Evolutionary conservation across 1,140 invertebrate genomes (phyloP).

Genomic region (Brachionus sp.): DNA sequence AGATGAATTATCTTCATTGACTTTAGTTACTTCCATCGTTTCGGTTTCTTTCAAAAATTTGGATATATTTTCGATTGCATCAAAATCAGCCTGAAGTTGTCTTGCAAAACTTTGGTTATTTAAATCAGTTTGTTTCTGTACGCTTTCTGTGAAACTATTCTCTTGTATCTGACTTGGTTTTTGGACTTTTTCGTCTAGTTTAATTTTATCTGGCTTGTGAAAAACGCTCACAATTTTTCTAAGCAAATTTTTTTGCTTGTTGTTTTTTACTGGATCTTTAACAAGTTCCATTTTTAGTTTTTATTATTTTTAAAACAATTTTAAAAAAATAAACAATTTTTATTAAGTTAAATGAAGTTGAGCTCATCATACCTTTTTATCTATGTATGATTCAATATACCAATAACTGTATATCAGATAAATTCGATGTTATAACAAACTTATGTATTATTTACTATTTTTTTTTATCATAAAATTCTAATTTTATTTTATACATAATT

Average conservation of each 20-base stretch:
- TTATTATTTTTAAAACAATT: background rate
- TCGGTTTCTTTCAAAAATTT: conserved; percentile 18
- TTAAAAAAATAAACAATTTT: background rate
- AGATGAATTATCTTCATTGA: background rate
- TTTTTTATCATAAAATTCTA: background rate
- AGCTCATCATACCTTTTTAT: background rate
- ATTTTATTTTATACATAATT: background rate
- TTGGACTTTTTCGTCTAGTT: background rate
- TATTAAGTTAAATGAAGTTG: background rate
- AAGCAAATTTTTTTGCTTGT: background rate
- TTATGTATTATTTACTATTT: background rate
- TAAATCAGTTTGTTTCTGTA: background rate
- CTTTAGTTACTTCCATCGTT: background rate
- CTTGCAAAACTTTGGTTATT: background rate
- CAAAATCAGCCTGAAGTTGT: background rate
- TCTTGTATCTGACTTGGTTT: background rate
- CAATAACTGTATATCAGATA: background rate
- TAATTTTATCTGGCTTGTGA: background rate
- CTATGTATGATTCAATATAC: background rate
- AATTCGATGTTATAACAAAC: background rate
- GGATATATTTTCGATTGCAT: conserved; percentile 6
- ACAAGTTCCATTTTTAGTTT: background rate
- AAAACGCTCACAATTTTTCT: background rate
- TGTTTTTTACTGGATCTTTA: background rate
- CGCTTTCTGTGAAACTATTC: background rate